phyloP scores from a whole-genome alignment of 2,113 vertebrate species.

The Accipiter cooperii region DNA sequence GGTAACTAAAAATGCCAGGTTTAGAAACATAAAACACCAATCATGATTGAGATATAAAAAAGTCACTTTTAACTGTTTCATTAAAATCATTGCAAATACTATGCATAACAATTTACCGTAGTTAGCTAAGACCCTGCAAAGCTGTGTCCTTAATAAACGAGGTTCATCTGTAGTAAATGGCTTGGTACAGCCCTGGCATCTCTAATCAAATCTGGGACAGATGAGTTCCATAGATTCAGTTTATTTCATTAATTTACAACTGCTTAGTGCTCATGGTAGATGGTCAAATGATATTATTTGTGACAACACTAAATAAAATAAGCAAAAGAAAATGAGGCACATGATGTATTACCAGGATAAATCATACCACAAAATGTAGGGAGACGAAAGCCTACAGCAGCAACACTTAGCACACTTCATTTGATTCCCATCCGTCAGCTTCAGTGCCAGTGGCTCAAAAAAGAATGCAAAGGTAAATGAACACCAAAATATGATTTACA shows the following conservation, averaged over 20 bases:
- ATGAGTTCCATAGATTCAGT: slow-evolving; percentile 67
- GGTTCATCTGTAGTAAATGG: slow-evolving; percentile 69
- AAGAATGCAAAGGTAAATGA: slow-evolving; percentile 79
- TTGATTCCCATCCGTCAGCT: slow-evolving; percentile 86
- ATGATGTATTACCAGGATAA: slow-evolving; percentile 83
- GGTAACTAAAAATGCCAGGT: not conserved
- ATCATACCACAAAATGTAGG: slow-evolving; percentile 73
- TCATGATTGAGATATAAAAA: slow-evolving; percentile 37
- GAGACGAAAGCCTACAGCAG: slow-evolving; percentile 77
- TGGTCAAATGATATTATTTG: slow-evolving; percentile 78
- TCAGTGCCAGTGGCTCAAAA: slow-evolving; percentile 73
- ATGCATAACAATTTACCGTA: slow-evolving; percentile 32
- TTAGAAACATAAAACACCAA: not conserved
- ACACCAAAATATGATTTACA: slow-evolving; percentile 73
- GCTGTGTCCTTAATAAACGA: slow-evolving; percentile 67
- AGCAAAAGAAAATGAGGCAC: slow-evolving; percentile 73
- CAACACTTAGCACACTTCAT: slow-evolving; percentile 85
- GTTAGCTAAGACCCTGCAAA: slow-evolving; percentile 18
- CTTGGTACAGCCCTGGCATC: slow-evolving; percentile 59
- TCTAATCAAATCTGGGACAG: slow-evolving; percentile 79
- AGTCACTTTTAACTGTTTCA: slow-evolving; percentile 52
- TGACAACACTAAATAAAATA: slow-evolving; percentile 83
- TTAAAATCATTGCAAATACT: slow-evolving; percentile 61
- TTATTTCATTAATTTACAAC: slow-evolving; percentile 81
- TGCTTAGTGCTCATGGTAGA: slow-evolving; percentile 71